Percentiles rank a stretch among this genome's conserved stretches.
Evolutionary conservation across 2,888 invertebrate genomes (phyloP).

Genomic region (Polyploca ridens): DNA sequence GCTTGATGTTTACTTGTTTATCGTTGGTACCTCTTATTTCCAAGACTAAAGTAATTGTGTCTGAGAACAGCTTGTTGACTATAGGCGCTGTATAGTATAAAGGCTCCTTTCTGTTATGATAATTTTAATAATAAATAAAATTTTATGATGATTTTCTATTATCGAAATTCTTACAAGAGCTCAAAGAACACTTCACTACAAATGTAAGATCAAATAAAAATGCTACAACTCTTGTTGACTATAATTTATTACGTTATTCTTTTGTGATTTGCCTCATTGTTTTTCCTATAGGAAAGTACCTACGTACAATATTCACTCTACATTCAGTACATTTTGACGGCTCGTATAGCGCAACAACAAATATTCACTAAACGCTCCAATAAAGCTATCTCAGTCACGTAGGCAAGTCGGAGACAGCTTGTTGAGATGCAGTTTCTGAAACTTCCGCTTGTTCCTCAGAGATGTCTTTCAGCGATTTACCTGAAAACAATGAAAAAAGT

Average conservation of each 20-base stretch:
- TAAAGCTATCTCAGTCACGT: constrained; percentile 33
- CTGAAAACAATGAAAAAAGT: constrained; percentile 80
- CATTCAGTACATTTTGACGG: background rate
- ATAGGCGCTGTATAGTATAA: background rate
- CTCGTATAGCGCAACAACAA: constrained; percentile 4
- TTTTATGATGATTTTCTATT: background rate
- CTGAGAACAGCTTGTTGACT: constrained; percentile 16
- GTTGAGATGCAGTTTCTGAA: constrained; percentile 45
- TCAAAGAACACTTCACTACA: background rate
- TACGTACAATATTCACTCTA: background rate
- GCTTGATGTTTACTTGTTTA: constrained; percentile 53
- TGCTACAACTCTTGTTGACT: constrained; percentile 36
- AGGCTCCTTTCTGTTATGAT: background rate
- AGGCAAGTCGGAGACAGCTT: constrained; percentile 33
- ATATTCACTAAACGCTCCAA: constrained; percentile 21
- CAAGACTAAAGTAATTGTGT: constrained; percentile 45
- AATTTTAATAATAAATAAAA: background rate
- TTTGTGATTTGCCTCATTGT: constrained; percentile 24
- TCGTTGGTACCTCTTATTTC: constrained; percentile 39
- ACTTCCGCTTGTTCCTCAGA: constrained; percentile 57
- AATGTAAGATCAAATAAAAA: constrained; percentile 45
- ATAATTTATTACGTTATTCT: constrained; percentile 40
- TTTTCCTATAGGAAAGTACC: constrained; percentile 3
- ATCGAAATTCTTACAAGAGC: background rate
- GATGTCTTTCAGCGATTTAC: constrained; percentile 78